Evolutionary conservation across 2,888 invertebrate genomes (phyloP).

Genomic region (Sclerodermus sp.): DNA sequence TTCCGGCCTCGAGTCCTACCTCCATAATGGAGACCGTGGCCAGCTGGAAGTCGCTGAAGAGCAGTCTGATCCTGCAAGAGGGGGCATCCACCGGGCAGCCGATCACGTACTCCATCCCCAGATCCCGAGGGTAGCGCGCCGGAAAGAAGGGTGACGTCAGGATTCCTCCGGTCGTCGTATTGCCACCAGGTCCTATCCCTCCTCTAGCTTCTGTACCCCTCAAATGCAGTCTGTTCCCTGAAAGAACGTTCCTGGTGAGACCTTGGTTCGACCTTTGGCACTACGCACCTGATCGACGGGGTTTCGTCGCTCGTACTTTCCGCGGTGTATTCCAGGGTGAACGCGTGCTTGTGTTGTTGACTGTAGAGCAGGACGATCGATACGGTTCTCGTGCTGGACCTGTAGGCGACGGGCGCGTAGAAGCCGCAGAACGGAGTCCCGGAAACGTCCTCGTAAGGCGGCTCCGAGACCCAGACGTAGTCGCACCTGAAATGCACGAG

Average conservation of each 20-base stretch:
- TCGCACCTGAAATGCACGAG: slow-evolving; percentile 60
- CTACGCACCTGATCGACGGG: too few species aligned
- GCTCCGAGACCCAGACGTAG: slow-evolving; percentile 68
- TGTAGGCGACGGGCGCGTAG: slow-evolving; percentile 58
- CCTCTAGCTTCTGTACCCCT: slow-evolving; percentile 39
- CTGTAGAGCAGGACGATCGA: slow-evolving; percentile 65
- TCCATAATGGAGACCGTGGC: slow-evolving; percentile 69
- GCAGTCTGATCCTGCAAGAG: slow-evolving; percentile 64
- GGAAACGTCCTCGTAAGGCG: slow-evolving; percentile 65
- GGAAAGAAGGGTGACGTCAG: slow-evolving; percentile 72
- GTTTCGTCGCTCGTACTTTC: slow-evolving; percentile 62
- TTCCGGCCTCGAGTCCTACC: slow-evolving; percentile 55
- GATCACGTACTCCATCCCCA: slow-evolving; percentile 68
- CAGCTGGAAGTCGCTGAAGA: slow-evolving; percentile 71
- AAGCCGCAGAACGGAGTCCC: slow-evolving; percentile 66
- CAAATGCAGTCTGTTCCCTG: slow-evolving; percentile 62
- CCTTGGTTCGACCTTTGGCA: too few species aligned
- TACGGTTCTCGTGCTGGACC: slow-evolving; percentile 65
- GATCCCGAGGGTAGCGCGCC: slow-evolving; percentile 67
- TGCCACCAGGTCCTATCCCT: slow-evolving; percentile 40
- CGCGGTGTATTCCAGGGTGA: slow-evolving; percentile 66
- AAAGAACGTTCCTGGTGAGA: slow-evolving; percentile 15
- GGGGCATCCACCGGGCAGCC: slow-evolving; percentile 61
- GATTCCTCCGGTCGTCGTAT: slow-evolving; percentile 58
- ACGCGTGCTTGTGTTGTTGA: slow-evolving; percentile 64